phyloP scores from a whole-genome alignment of 2,797 vertebrate species.

The Phrynocephalus vlangalii region DNA sequence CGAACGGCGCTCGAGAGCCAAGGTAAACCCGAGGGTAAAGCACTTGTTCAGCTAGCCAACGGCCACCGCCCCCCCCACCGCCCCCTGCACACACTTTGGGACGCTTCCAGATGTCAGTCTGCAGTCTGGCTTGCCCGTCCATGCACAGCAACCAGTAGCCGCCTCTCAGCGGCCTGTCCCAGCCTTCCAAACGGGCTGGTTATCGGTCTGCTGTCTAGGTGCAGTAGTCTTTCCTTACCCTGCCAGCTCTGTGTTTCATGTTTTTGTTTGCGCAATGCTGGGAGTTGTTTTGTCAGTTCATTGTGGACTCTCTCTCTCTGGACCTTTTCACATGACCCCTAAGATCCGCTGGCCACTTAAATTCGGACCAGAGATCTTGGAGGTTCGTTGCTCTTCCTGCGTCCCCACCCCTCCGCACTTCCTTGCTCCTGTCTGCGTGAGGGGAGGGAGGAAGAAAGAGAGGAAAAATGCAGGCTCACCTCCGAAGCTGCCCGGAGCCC shows the following conservation, averaged over 20 bases:
- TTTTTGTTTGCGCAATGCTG: background rate
- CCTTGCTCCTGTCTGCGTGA: no score
- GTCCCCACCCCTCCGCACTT: no score
- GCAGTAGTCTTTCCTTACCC: background rate
- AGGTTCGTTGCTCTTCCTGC: no score
- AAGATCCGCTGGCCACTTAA: no score
- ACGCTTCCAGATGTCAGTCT: background rate
- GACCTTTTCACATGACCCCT: background rate
- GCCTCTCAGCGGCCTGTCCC: background rate
- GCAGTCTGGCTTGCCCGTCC: background rate
- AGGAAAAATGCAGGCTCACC: no score
- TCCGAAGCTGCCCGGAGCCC: no score
- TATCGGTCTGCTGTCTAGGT: background rate
- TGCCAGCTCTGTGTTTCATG: background rate
- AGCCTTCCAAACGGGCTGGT: background rate
- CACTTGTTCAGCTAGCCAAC: background rate
- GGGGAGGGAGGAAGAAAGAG: no score
- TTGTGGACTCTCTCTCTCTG: background rate
- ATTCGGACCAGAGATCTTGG: no score
- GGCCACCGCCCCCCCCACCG: background rate
- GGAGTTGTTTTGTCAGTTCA: background rate
- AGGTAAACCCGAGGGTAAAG: slow-evolving; percentile 9
- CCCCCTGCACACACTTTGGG: background rate
- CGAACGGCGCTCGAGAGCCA: background rate
- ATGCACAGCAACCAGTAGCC: background rate